Evolutionary conservation across 2,113 vertebrate genomes (phyloP), one percentile per base, ranked within the genome.

Genomic region (Mobula hypostoma): DNA sequence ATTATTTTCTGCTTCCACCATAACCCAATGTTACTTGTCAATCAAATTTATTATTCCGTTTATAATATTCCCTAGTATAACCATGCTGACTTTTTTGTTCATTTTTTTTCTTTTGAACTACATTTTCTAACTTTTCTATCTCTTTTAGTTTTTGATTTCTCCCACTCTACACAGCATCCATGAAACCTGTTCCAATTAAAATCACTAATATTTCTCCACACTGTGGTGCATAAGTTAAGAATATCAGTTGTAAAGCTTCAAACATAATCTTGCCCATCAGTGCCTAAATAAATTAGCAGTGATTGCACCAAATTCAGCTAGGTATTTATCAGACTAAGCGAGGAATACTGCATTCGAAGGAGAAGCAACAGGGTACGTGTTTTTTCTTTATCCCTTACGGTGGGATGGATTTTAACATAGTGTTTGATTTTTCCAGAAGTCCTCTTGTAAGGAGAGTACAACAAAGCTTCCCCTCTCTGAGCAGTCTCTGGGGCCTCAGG

Each of bases 401-500:
- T 76, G 32, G 91, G 56, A 93, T 93, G 91, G 68, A 93, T 93
- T 93, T 93, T 93, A 76, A 93, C 27, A 40, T 48, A 17, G 32
- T 93, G 24, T 48, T 93, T 93, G 61, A 66, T 90, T 74, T 74
- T 40, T 96, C 82, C 94, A 99, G 99, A 99, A 99, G 95, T 97
- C 98, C 0, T 96, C 95, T 63, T 98, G 95, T 96, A 99, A 99
- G 96, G 99, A 99, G 36, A 97, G 96, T 21, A 95, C 96, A 0
- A 56, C 94, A 94, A 99, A 99, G 96, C 96, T 95, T 0, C 95
- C 96, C 1, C 87, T 95, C 68, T 94, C 95, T 36, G 97, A 93
- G 91, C 91, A 93, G 70, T 56, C 70, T 19, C 85, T 90, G 85
- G 61, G 61, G 6, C 15, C 61, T 94, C 97, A 97, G 95, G 97